Evolutionary conservation across 2,113 vertebrate species (phyloP).

Genomic region (Cariama cristata): DNA sequence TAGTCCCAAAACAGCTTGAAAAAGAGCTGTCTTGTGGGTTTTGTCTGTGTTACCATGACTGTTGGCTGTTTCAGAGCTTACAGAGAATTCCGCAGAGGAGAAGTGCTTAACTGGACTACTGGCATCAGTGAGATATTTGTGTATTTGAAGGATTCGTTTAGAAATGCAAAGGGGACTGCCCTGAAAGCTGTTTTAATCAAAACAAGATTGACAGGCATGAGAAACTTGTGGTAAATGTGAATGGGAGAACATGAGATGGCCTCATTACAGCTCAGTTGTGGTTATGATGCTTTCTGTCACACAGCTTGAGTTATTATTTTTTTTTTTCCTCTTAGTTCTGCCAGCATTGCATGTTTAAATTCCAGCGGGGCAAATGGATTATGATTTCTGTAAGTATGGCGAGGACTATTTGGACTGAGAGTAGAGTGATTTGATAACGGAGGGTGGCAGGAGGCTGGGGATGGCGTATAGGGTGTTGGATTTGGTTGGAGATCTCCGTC

Average conservation of each 20-base stretch:
- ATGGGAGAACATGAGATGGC: background rate
- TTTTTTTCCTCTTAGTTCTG: background rate
- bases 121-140: background rate
- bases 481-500: background rate
- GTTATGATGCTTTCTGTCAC: background rate
- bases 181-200: background rate
- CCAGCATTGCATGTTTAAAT: background rate
- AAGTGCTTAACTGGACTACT: background rate
- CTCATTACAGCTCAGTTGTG: background rate
- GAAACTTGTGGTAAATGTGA: background rate
- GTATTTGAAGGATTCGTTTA: constrained; percentile 1
- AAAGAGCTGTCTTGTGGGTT: background rate
- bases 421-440: background rate
- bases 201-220: background rate
- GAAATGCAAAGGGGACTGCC: background rate
- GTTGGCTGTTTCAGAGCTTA: background rate
- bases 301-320: background rate
- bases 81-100: background rate
- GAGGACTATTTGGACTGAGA: background rate
- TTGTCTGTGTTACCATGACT: background rate
- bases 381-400: constrained; percentile 10
- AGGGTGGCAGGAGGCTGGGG: background rate
- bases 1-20: background rate
- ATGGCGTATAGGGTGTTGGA: background rate
- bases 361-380: background rate